A percentile compares a stretch with the other conserved stretches of the same genome.
Conservation (phyloP, 2,113 vertebrate genomes). For the Anser cygnoides region DNA sequence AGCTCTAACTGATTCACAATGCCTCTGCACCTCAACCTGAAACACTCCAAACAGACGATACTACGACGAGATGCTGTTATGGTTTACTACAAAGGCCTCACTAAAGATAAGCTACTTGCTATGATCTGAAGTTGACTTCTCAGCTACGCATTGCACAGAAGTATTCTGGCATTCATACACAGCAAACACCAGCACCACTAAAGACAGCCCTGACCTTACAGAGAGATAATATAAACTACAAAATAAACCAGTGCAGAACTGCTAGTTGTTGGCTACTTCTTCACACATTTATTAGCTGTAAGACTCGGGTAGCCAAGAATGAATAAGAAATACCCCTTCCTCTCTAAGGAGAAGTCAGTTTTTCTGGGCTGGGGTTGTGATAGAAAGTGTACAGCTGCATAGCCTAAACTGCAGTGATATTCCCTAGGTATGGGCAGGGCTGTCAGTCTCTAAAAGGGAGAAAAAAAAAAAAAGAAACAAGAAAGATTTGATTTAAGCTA, state of each 20-base stretch:
- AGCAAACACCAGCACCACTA: not conserved
- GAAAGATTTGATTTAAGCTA: not conserved
- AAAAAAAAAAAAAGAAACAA: not conserved
- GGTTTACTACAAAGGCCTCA: not conserved
- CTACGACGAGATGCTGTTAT: accelerated
- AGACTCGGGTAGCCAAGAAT: accelerated
- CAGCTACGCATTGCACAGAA: accelerated
- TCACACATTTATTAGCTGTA: not conserved
- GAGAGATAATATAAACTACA: accelerated
- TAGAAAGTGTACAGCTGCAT: not conserved
- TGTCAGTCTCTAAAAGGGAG: not conserved
- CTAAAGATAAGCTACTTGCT: not conserved
- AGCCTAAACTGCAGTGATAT: not conserved
- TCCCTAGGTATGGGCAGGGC: accelerated
- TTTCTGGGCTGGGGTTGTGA: not conserved
- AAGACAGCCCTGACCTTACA: not conserved
- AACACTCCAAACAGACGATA: not conserved
- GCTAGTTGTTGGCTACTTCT: not conserved
- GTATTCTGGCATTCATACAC: not conserved
- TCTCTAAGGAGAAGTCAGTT: not conserved
- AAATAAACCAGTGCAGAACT: not conserved
- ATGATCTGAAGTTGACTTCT: not conserved
- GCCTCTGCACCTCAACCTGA: not conserved
- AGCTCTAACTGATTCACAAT: not conserved
- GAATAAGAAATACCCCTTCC: not conserved